These are phyloP conservation scores for Ranitomeya imitator DNA, from an alignment of 2,113 vertebrate genomes.

Conservation along the genomic window DNA sequence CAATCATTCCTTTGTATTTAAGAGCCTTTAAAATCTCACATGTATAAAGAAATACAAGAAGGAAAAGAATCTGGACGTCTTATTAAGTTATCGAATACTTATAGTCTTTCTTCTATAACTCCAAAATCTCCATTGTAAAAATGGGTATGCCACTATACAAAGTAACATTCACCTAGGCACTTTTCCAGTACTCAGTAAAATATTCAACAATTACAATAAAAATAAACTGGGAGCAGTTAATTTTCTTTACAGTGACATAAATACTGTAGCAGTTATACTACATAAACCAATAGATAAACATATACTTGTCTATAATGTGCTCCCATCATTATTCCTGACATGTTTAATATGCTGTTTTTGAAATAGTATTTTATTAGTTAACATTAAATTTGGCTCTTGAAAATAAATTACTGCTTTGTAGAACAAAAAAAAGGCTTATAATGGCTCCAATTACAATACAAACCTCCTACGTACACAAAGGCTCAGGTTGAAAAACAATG, in stretches of 20 bases:
- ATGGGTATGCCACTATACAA: background rate
- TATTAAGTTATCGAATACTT: background rate
- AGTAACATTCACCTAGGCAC: background rate
- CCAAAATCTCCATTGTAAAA: background rate
- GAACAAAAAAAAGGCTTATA: constrained; percentile 45
- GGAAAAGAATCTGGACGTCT: background rate
- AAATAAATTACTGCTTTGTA: constrained; percentile 47
- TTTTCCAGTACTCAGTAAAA: constrained; percentile 5
- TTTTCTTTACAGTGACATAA: constrained; percentile 32
- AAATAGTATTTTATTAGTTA: constrained; percentile 49
- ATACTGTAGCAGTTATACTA: background rate
- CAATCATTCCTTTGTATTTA: background rate
- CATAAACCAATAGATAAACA: constrained; percentile 9
- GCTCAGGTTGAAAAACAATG: constrained; percentile 46
- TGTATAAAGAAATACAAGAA: background rate
- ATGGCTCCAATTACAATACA: constrained; percentile 51
- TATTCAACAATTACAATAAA: constrained; percentile 33
- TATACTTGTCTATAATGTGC: constrained; percentile 19
- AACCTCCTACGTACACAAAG: constrained; percentile 41
- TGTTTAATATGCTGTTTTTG: constrained; percentile 32
- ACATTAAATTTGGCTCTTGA: constrained; percentile 27
- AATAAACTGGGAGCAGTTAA: constrained; percentile 19
- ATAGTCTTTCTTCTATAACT: background rate
- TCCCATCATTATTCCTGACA: constrained; percentile 10
- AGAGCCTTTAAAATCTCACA: background rate